Evolutionary conservation across 2,113 vertebrate species (phyloP).

Genomic region (Oreochromis aureus): DNA sequence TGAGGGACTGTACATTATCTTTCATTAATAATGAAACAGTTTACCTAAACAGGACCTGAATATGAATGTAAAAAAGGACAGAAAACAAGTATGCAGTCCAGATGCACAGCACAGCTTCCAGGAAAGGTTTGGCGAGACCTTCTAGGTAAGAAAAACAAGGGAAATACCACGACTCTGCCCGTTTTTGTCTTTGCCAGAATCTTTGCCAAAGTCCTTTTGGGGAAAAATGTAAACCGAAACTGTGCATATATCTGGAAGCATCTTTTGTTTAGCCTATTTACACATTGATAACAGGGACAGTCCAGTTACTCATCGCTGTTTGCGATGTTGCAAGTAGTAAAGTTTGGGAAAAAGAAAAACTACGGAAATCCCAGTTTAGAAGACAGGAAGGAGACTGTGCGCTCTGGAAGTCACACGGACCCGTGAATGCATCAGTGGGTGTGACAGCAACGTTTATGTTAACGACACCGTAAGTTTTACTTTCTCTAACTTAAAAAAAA

Average conservation of each 20-base stretch:
- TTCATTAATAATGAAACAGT: background rate
- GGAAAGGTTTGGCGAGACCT: no score
- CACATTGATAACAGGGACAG: background rate
- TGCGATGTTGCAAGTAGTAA: background rate
- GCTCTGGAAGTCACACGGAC: background rate
- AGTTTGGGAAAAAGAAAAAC: background rate
- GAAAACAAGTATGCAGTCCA: background rate
- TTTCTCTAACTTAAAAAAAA: background rate
- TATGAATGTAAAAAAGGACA: background rate
- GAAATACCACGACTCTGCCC: background rate
- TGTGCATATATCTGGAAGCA: background rate
- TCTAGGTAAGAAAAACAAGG: fast-evolving
- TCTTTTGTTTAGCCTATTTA: background rate
- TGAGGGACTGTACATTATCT: background rate
- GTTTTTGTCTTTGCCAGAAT: fast-evolving
- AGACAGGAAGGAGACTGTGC: background rate
- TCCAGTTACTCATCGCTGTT: background rate
- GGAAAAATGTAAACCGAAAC: fast-evolving
- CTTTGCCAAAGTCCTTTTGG: background rate
- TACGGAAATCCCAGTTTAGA: fast-evolving
- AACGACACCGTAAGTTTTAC: fast-evolving
- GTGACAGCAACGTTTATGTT: background rate
- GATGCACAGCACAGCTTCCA: background rate
- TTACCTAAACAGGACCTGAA: fast-evolving
- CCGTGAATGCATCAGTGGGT: background rate